These are phyloP conservation scores for Plotosus lineatus DNA, from an alignment of 2,113 vertebrate species.

Conservation along the genomic window DNA sequence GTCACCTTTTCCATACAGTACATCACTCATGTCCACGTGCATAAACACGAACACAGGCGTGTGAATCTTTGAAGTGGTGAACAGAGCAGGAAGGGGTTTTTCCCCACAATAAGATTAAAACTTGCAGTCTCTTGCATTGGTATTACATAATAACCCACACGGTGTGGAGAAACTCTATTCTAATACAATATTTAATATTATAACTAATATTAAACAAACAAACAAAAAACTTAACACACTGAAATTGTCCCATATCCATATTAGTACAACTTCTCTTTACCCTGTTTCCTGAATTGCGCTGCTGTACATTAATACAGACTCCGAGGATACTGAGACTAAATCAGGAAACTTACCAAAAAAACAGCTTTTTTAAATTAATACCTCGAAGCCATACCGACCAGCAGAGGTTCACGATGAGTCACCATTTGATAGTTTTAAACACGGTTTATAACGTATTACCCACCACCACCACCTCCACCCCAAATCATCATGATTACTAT, in stretches of 20 bases:
- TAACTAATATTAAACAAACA: neutral
- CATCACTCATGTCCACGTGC: conserved; percentile 27
- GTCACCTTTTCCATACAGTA: conserved; percentile 17
- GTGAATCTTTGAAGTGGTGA: conserved; percentile 37
- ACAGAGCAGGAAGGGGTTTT: neutral
- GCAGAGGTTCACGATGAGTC: neutral
- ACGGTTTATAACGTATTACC: no score
- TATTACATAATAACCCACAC: conserved; percentile 6
- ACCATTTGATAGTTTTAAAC: no score
- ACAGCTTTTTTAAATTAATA: conserved; percentile 22
- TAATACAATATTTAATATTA: conserved; percentile 36
- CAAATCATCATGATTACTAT: no score
- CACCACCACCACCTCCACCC: no score
- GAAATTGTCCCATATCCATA: conserved; percentile 9
- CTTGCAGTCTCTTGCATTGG: conserved; percentile 32
- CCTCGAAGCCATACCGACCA: conserved; percentile 11
- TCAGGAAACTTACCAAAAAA: neutral
- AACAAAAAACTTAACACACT: neutral
- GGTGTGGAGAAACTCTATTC: conserved; percentile 17
- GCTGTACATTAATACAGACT: neutral
- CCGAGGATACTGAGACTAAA: neutral
- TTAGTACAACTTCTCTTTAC: neutral
- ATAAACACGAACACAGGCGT: conserved; percentile 35
- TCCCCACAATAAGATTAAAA: conserved; percentile 14
- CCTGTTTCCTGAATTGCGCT: neutral